A percentile compares a stretch with the other conserved stretches of the same genome.
Conservation (phyloP, 2,797 vertebrate species). For the Gymnoscopelus microlampas region DNA sequence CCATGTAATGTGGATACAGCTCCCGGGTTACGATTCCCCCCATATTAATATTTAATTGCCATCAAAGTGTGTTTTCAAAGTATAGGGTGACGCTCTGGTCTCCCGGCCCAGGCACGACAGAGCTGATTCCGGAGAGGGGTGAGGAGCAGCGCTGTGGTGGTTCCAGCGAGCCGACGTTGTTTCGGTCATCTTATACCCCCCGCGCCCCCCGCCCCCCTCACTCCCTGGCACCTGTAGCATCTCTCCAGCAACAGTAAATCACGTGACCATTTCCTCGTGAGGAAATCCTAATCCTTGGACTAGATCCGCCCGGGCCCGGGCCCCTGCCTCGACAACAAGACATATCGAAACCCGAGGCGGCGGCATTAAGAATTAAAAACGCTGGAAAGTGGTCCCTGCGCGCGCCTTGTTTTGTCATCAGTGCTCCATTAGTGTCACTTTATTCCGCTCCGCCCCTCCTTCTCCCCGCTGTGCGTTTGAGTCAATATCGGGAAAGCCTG, state of each 20-base stretch:
- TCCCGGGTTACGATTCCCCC: conserved; percentile 77
- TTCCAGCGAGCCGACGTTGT: conserved; percentile 62
- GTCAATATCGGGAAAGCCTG: conserved; percentile 84
- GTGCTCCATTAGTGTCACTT: conserved; percentile 88
- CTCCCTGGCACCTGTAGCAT: conserved; percentile 78
- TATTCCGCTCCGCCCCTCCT: conserved; percentile 76
- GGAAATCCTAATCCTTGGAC: conserved; percentile 80
- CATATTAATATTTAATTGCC: conserved; percentile 80
- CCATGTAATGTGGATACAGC: conserved; percentile 79
- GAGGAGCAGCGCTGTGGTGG: conserved; percentile 59
- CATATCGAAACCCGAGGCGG: conserved; percentile 82
- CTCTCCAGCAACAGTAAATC: conserved; percentile 86
- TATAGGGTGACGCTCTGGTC: conserved; percentile 78
- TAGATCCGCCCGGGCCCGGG: conserved; percentile 69
- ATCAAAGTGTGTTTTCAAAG: conserved; percentile 74
- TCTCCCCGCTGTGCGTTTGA: conserved; percentile 70
- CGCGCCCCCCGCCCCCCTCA: conserved; percentile 27
- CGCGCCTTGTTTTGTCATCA: conserved; percentile 86
- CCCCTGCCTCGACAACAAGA: conserved; percentile 69
- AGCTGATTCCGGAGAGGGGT: conserved; percentile 66
- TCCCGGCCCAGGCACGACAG: conserved; percentile 68
- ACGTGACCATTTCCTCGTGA: conserved; percentile 84
- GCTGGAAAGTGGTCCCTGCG: conserved; percentile 82
- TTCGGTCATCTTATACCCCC: conserved; percentile 79
- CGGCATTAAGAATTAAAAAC: conserved; percentile 83